phyloP scores from a whole-genome alignment of 2,113 vertebrate genomes.

The Pteruthius melanotis region DNA sequence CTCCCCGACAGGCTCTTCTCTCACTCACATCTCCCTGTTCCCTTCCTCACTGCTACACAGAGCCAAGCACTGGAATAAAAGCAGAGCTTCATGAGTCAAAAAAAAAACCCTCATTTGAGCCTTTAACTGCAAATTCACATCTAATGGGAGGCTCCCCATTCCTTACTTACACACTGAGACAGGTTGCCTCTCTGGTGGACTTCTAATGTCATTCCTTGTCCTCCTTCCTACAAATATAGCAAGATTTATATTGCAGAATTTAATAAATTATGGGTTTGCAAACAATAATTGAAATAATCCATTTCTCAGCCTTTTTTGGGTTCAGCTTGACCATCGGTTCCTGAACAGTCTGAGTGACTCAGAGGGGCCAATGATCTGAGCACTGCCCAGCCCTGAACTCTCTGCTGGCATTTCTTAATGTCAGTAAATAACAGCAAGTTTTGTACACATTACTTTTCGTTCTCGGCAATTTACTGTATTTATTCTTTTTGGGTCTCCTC shows the following conservation, averaged over 20 bases:
- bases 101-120: not conserved
- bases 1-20: not conserved
- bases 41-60: fast-evolving
- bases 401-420: not conserved
- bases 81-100: not conserved
- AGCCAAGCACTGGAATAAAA: not conserved
- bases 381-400: not conserved
- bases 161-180: not conserved
- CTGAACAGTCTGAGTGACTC: not conserved
- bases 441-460: not conserved
- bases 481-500: not conserved
- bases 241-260: not conserved
- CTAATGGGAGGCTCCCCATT: not conserved
- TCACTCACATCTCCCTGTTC: not conserved
- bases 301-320: not conserved
- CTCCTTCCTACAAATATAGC: not conserved
- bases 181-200: not conserved
- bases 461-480: not conserved
- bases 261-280: not conserved
- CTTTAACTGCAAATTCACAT: not conserved
- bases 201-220: not conserved
- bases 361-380: not conserved
- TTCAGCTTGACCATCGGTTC: not conserved
- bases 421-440: not conserved
- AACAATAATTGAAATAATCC: not conserved